Base-by-base conservation (phyloP, 2,113 vertebrate species). In the Salminus brasiliensis region DNA sequence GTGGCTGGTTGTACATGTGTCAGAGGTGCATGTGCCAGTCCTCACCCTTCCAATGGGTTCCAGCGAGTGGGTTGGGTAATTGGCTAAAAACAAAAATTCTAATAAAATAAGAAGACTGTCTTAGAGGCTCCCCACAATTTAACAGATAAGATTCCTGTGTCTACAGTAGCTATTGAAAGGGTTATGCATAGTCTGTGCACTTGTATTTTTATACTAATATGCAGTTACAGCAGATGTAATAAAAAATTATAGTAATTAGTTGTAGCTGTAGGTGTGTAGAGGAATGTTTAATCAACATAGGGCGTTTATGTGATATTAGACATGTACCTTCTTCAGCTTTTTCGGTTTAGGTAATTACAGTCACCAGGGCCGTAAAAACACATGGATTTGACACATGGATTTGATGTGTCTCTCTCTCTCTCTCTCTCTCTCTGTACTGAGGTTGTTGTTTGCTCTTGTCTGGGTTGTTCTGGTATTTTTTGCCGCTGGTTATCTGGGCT, bases 381-480 rank as follows among this genome's bases (percentile, higher is more conserved):
- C 18, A 34, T 47, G 30, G 18, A 16, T 27, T 39, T 67, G 29
- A 39, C 12, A 8, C n/a, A 29, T n/a, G 8, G 59, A 59, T n/a
- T 66, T 12, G 7, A 5, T 34, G 12, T 29, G 5, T 27, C 27
- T 63, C 8, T 63, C 27, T 23, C 21, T 41, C 13, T 23, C 32
- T 18, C 32, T 1, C 32, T 41, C 12, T 8, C 13, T 2, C 27
- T 34, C 5, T 23, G 4, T 47, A n/a, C n/a, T 53, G n/a, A 25
- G 8, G 32, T 11, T 34, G 27, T 27, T 32, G 27, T 63, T 32
- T 30, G 73, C 43, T 49, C 27, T 9, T 75, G 59, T 75, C 59
- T 55, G 75, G 29, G 75, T 11, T 39, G 63, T 57, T 57, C 52
- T 57, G 65, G 65, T 77, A 77, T 77, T 63, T 57, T 57, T 69